phyloP scores from a whole-genome alignment of 2,113 vertebrate genomes.

The Oreotrochilus melanogaster region DNA sequence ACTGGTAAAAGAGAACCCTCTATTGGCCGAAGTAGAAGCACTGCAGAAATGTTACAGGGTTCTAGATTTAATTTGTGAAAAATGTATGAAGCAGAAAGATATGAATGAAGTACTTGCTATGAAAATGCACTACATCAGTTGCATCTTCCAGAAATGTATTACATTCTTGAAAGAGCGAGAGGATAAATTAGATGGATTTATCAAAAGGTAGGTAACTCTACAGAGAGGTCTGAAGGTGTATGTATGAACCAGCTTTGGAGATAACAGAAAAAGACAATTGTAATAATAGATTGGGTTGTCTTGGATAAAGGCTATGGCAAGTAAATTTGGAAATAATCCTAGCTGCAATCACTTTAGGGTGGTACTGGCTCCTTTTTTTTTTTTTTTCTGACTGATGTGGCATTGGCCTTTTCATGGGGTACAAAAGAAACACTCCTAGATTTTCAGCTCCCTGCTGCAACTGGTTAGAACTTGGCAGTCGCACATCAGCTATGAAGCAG shows the following conservation, averaged over 20 bases:
- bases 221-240: neutral
- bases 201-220: conserved; percentile 84
- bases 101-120: conserved; percentile 99
- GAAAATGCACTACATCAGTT: conserved; percentile 99
- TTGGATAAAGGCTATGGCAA: neutral
- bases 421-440: neutral
- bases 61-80: conserved; percentile 96
- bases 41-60: conserved; percentile 90
- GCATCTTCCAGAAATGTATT: conserved; percentile 90
- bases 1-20: conserved; percentile 92
- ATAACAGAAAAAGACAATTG: neutral
- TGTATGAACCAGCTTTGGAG: neutral
- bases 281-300: neutral
- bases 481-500: neutral
- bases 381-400: neutral
- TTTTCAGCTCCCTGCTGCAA: neutral
- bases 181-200: conserved; percentile 89
- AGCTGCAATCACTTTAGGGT: neutral
- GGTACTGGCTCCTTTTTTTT: neutral
- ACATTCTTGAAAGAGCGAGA: conserved; percentile 88
- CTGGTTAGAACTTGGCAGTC: neutral
- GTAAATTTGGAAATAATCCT: neutral
- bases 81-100: conserved; percentile 96
- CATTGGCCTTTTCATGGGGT: neutral
- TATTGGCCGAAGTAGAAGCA: conserved; percentile 86